Evolutionary conservation across 2,113 vertebrate species (phyloP).

Genomic region (Oenanthe oenanthe): DNA sequence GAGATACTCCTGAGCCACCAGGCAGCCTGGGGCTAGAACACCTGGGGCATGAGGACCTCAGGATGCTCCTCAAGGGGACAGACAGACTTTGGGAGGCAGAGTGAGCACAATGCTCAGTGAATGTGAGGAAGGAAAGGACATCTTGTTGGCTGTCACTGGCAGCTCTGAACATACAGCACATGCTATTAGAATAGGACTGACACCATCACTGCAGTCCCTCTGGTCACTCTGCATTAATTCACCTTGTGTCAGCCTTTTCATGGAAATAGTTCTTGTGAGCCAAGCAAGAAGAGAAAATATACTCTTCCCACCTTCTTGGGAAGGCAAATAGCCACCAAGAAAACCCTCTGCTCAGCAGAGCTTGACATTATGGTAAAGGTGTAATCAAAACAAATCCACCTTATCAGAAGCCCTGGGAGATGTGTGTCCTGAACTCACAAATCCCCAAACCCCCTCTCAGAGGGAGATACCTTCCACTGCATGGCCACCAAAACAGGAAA

Average conservation of each 20-base stretch:
- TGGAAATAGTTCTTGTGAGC: background rate
- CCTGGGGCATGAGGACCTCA: rapidly evolving
- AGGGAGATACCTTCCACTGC: background rate
- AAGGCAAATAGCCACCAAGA: background rate
- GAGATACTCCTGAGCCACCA: rapidly evolving
- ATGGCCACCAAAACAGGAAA: background rate
- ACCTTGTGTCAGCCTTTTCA: background rate
- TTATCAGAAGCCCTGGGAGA: background rate
- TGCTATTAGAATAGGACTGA: background rate
- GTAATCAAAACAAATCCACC: background rate
- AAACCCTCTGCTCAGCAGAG: background rate
- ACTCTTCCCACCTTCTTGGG: background rate
- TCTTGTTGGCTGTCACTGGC: background rate
- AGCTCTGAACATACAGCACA: background rate
- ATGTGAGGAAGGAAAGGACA: rapidly evolving
- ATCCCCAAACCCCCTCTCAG: background rate
- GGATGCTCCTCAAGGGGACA: background rate
- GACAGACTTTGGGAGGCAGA: rapidly evolving
- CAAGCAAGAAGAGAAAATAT: background rate
- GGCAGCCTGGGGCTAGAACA: background rate
- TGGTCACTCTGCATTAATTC: background rate
- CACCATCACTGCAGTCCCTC: background rate
- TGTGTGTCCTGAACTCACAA: background rate
- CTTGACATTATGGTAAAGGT: background rate
- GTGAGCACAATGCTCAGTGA: rapidly evolving